Base-by-base conservation (phyloP, 2,797 vertebrate species). In the Chelidonichthys spinosus region DNA sequence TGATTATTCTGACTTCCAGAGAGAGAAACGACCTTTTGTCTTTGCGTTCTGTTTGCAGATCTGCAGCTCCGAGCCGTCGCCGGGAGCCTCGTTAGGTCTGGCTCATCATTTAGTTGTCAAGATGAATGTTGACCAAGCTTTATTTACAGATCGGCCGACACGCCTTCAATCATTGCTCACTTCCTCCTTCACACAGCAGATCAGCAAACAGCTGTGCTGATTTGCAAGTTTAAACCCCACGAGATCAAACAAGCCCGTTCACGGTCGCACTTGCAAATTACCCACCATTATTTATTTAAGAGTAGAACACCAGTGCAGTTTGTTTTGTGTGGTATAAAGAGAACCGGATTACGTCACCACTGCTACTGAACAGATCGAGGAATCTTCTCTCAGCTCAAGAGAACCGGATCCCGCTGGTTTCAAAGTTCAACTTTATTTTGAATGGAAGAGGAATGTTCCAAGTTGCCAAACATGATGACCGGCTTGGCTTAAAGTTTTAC, bases 161-260 rank as follows among this genome's bases (percentile, higher is more conserved):
- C 33, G 25, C 35, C 72, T 54, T 36, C 42, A 69, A 5, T 36
- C 32, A 25, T 47, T 46, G 44, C 11, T 25, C 14, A 46, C 0
- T 18, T 13, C 66, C 15, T 47, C 11, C 43, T n/a, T 46, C 18
- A 40, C 5, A 46, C 54, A 11, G 25, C 7, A 4, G 9, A 36
- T 63, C 10, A 66, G n/a, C n/a, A n/a, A n/a, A n/a, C n/a, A n/a
- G 32, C 44, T 55, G 37, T 3, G 4, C 2, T 69, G n/a, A 79
- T 72, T 58, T 53, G 11, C 25, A 50, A 44, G 46, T 65, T 43
- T 7, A 11, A n/a, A 54, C 58, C 25, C 61, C 56, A 1, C 0
- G 42, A 64, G 60, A 68, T 15, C 0, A 1, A 70, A 58, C 85
- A 25, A 52, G 79, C 52, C 36, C 3, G 3, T 37, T 47, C 75